Percentiles rank a stretch among this genome's conserved stretches.
Evolutionary conservation across 2,113 vertebrate species (phyloP).

Genomic region (Buteo buteo): DNA sequence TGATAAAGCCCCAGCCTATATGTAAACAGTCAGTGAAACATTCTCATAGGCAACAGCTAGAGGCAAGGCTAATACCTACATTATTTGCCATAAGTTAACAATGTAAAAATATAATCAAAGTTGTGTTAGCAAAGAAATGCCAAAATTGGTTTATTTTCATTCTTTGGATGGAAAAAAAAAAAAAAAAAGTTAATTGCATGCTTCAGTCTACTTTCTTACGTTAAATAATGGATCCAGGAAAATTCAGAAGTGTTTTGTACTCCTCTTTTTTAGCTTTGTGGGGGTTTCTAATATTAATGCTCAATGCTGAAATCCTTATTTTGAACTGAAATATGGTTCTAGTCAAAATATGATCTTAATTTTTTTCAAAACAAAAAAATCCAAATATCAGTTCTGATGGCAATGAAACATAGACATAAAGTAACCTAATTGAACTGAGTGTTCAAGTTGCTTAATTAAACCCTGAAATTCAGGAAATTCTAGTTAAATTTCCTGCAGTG

Average conservation of each 20-base stretch:
- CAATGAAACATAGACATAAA: background rate
- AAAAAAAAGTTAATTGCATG: background rate
- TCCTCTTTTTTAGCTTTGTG: background rate
- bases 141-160: background rate
- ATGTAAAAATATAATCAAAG: background rate
- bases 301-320: background rate
- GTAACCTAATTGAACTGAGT: background rate
- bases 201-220: background rate
- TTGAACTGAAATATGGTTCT: background rate
- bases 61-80: background rate
- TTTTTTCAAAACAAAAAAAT: background rate
- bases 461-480: background rate
- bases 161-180: background rate
- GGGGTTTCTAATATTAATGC: background rate
- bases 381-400: background rate
- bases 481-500: background rate
- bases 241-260: background rate
- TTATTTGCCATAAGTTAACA: background rate
- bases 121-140: background rate
- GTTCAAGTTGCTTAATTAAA: background rate
- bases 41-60: conserved; percentile 28
- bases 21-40: conserved; percentile 42
- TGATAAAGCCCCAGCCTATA: conserved; percentile 42
- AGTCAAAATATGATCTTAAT: background rate
- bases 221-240: background rate